phyloP scores from a whole-genome alignment of 2,113 vertebrate genomes.

The Crocuta crocuta region DNA sequence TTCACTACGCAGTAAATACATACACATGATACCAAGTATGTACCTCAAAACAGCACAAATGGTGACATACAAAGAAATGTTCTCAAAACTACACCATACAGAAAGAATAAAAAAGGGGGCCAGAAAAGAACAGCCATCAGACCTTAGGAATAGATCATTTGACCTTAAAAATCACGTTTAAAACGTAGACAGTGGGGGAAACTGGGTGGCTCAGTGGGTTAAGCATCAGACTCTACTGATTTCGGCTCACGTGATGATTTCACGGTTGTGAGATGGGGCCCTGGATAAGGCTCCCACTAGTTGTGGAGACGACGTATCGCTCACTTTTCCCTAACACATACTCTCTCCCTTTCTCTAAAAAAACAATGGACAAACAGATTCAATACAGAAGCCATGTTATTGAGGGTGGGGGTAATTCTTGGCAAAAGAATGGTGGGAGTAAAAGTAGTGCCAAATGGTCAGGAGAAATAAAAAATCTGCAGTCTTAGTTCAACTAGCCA shows the following conservation, averaged over 20 bases:
- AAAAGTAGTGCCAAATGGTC: neutral
- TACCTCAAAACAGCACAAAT: neutral
- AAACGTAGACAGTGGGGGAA: neutral
- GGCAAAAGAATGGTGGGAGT: neutral
- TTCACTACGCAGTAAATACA: neutral
- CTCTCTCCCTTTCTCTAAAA: too few relatives aligned
- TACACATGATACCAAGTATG: neutral
- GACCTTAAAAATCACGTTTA: neutral
- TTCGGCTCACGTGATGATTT: too few relatives aligned
- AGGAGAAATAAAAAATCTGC: neutral
- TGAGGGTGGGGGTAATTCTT: neutral
- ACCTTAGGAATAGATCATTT: neutral
- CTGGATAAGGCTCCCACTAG: too few relatives aligned
- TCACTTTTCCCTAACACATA: too few relatives aligned
- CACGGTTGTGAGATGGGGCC: too few relatives aligned
- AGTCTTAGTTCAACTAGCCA: neutral
- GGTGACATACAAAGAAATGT: neutral
- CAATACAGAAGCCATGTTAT: neutral
- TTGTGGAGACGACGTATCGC: too few relatives aligned
- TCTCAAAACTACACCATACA: neutral
- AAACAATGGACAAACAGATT: neutral
- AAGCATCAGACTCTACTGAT: too few relatives aligned
- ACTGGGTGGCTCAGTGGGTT: too few relatives aligned
- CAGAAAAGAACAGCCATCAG: neutral
- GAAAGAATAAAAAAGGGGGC: neutral